Percentiles rank a stretch among this genome's conserved stretches.
Evolutionary conservation across 1,140 invertebrate genomes (phyloP).

Genomic region (Leptinotarsa texana): DNA sequence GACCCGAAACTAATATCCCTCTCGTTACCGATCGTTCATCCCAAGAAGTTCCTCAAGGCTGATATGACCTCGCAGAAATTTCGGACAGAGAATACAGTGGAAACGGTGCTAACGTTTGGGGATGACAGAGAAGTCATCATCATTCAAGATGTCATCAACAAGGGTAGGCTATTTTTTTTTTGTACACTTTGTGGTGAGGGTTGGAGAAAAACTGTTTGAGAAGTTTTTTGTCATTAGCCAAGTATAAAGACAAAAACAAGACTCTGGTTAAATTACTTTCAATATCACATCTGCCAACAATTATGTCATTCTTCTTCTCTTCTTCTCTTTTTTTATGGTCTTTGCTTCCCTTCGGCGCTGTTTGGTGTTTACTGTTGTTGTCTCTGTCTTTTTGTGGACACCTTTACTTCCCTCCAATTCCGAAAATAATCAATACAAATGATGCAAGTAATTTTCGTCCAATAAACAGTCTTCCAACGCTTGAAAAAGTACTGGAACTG

Average conservation of each 20-base stretch:
- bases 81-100: not conserved
- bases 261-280: too few species aligned
- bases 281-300: too few species aligned
- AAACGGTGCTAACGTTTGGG: not conserved
- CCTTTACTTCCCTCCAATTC: constrained; percentile 13
- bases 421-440: too few species aligned
- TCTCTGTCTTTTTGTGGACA: constrained; percentile 42
- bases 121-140: not conserved
- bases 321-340: too few species aligned
- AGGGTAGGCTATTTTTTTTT: not conserved
- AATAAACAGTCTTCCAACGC: too few species aligned
- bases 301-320: too few species aligned
- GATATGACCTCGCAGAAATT: not conserved
- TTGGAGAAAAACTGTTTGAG: too few species aligned
- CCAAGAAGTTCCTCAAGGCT: not conserved
- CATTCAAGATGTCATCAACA: not conserved
- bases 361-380: constrained; percentile 51
- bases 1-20: not conserved
- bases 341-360: constrained; percentile 16
- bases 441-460: too few species aligned
- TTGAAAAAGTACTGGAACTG: too few species aligned
- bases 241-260: too few species aligned
- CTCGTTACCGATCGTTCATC: not conserved
- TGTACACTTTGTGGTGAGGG: too few species aligned
- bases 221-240: too few species aligned